Conservation (phyloP, 2,888 invertebrate genomes). For the Augiades crinisus region DNA sequence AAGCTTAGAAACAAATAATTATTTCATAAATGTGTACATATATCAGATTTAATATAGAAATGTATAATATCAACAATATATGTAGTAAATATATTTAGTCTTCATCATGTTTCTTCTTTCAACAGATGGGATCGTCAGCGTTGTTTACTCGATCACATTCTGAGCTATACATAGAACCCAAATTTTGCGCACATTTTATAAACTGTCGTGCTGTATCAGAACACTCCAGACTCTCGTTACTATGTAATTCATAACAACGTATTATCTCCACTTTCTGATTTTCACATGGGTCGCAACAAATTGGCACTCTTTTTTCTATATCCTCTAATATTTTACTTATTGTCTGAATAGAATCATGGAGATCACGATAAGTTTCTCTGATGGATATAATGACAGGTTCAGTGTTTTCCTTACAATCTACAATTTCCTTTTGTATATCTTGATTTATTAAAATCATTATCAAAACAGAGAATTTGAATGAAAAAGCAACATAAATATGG, state of each 20-base stretch:
- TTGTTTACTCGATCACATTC: constrained; percentile 23
- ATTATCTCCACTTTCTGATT: constrained; percentile 30
- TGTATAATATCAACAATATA: no score
- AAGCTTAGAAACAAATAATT: no score
- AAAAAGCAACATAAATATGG: no score
- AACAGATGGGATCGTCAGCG: no score
- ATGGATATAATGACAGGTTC: no score
- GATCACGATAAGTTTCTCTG: constrained; percentile 22
- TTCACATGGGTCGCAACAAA: constrained; percentile 29
- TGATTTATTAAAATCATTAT: no score
- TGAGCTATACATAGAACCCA: background rate
- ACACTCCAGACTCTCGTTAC: constrained; percentile 37
- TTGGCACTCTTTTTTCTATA: constrained; percentile 3
- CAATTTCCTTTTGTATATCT: no score
- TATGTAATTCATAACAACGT: constrained; percentile 35
- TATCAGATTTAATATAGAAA: no score
- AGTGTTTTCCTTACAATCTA: no score
- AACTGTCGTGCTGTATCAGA: constrained; percentile 35
- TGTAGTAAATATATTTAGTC: no score
- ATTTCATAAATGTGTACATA: no score
- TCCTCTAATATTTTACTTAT: constrained; percentile 27
- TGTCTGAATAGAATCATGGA: constrained; percentile 30
- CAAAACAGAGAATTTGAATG: no score
- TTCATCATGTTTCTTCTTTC: background rate
- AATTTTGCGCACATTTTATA: constrained; percentile 37